These are phyloP conservation scores for Andrena praecox DNA, from an alignment of 2,888 invertebrate genomes.

Conservation along the genomic window DNA sequence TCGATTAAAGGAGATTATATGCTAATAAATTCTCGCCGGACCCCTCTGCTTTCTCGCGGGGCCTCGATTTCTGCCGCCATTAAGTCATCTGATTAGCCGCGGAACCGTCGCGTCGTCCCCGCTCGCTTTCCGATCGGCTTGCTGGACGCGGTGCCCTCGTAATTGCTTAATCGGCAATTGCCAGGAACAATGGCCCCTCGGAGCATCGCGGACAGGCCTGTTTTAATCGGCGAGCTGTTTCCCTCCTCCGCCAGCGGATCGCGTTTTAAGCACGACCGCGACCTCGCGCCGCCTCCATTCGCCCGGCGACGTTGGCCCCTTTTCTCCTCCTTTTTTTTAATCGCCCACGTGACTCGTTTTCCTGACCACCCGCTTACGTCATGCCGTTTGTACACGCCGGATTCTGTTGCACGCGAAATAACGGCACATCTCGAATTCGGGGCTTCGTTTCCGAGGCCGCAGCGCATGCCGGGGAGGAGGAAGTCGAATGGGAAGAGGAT, in stretches of 20 bases:
- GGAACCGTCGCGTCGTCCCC: conserved; percentile 58
- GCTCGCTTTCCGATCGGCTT: conserved; percentile 59
- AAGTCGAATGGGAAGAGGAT: conserved; percentile 7
- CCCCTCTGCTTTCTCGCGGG: conserved; percentile 20
- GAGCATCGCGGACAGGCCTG: conserved; percentile 1
- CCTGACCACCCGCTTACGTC: conserved; percentile 36
- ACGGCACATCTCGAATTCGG: conserved; percentile 48
- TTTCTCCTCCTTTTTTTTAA: conserved; percentile 16
- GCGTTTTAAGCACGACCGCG: conserved; percentile 3
- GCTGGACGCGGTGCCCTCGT: conserved; percentile 53
- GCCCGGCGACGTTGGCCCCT: conserved; percentile 17
- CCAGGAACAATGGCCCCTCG: conserved; percentile 47
- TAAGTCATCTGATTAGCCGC: conserved; percentile 66
- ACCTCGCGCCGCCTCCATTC: not conserved
- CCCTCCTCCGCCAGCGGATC: conserved; percentile 2
- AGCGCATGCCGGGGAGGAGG: not conserved
- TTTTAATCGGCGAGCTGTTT: not conserved
- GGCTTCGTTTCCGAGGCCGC: conserved; percentile 13
- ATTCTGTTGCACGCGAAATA: conserved; percentile 34
- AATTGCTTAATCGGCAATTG: conserved; percentile 68
- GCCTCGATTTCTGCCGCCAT: conserved; percentile 56
- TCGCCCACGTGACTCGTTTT: conserved; percentile 40
- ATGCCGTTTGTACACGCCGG: conserved; percentile 19
- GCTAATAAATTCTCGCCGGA: conserved; percentile 63
- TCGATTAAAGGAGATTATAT: conserved; percentile 69